phyloP scores from a whole-genome alignment of 2,113 vertebrate genomes.

The Percina caprodes region DNA sequence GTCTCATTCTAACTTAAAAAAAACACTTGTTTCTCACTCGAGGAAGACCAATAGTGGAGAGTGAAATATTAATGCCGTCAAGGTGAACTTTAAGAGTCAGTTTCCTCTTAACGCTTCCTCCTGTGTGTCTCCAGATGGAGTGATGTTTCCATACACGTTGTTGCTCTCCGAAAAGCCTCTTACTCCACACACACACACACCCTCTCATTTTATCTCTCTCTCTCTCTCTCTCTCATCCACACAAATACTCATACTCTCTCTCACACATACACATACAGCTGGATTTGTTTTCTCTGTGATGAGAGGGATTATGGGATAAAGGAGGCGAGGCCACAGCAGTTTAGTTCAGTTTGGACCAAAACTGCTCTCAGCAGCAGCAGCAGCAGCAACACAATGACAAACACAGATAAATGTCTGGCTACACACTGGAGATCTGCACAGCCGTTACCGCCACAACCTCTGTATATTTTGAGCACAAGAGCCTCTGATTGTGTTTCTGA shows the following conservation, averaged over 20 bases:
- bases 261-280: constrained; percentile 51
- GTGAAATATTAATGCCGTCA: constrained; percentile 2
- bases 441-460: constrained; percentile 18
- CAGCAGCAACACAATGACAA: constrained; percentile 69
- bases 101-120: constrained; percentile 20
- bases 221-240: not conserved
- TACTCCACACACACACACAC: constrained; percentile 56
- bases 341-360: constrained; percentile 78
- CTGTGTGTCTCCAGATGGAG: constrained; percentile 34
- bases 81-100: constrained; percentile 42
- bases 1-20: not conserved
- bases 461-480: constrained; percentile 18
- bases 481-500: constrained; percentile 56
- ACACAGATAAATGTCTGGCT: constrained; percentile 62
- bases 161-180: constrained; percentile 77
- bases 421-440: constrained; percentile 52
- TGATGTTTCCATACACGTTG: constrained; percentile 34
- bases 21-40: not conserved
- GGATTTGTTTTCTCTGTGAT: constrained; percentile 85
- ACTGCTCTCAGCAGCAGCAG: constrained; percentile 67
- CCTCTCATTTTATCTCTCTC: not conserved
- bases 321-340: constrained; percentile 73
- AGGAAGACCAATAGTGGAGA: constrained; percentile 9
- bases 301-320: constrained; percentile 87
- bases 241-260: constrained; percentile 13